Percentiles rank a stretch among this genome's conserved stretches.
Evolutionary conservation across 2,113 vertebrate species (phyloP).

Genomic region (Cnemophilus loriae): DNA sequence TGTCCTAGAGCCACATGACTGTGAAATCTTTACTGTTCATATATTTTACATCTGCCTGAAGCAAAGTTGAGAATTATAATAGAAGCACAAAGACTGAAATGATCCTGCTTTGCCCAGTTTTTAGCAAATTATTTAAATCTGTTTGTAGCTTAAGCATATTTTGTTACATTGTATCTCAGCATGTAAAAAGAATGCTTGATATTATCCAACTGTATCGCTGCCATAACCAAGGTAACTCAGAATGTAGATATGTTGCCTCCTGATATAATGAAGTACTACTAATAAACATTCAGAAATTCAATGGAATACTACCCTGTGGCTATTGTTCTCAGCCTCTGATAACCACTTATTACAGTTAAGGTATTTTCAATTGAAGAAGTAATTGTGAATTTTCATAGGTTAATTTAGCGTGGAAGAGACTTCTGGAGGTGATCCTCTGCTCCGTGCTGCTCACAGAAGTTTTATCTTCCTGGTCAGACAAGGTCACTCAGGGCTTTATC

Average conservation of each 20-base stretch:
- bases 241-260: background rate
- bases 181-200: background rate
- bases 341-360: background rate
- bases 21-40: background rate
- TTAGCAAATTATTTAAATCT: background rate
- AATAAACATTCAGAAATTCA: slow-evolving; percentile 5
- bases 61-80: background rate
- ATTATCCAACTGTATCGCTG: background rate
- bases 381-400: background rate
- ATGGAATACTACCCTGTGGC: background rate
- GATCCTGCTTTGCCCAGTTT: background rate
- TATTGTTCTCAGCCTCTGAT: background rate
- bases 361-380: background rate
- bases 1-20: background rate
- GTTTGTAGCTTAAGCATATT: background rate
- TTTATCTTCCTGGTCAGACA: background rate
- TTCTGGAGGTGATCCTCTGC: background rate
- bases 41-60: background rate
- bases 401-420: background rate
- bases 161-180: background rate
- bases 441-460: background rate
- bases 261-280: background rate
- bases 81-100: background rate
- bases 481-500: background rate
- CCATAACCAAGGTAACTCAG: background rate